These are phyloP conservation scores for human DNA, from an alignment of 2,113 vertebrate species.

Conservation along the genomic window GRCh38 chr13:92781501-92782000, in stretches of 20 bases:
- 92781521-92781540: not conserved
- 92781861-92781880: slow-evolving; percentile 7
- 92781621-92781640: slow-evolving; percentile 12
- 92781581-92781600: not conserved
- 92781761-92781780: slow-evolving; percentile 14
- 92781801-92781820: not conserved
- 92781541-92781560: not conserved
- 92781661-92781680: not conserved
- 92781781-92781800: slow-evolving; percentile 29
- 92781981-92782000: not conserved
- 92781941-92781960: slow-evolving; percentile 30
- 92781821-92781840: not conserved
- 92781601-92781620: not conserved
- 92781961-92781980: not conserved
- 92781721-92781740: slow-evolving; percentile 13
- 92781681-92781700: slow-evolving; percentile 15
- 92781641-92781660: not conserved
- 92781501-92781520: slow-evolving; percentile 74
- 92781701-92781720: not conserved
- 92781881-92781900: slow-evolving; percentile 5
- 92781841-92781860: not conserved
- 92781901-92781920: slow-evolving; percentile 54
- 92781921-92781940: not conserved
- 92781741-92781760: slow-evolving; percentile 6
- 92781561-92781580: not conserved